phyloP scores from a whole-genome alignment of 1,140 invertebrate species.

The Papilio aristodemus region DNA sequence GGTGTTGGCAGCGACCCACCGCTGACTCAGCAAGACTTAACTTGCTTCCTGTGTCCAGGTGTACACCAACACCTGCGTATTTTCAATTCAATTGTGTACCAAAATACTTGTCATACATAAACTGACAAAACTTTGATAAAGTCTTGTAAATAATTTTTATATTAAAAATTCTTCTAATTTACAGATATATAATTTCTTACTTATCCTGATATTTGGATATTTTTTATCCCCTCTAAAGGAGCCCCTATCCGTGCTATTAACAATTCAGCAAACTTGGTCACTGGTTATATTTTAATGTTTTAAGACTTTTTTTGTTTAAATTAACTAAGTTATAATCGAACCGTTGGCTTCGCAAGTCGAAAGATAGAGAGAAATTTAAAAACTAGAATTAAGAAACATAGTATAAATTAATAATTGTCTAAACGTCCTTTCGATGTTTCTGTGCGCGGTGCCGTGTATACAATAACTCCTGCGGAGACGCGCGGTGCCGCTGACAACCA shows the following conservation, averaged over 20 bases:
- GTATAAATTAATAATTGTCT: neutral
- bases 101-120: slow-evolving; percentile 15
- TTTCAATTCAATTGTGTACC: neutral
- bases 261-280: too few species aligned
- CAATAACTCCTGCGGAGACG: slow-evolving; percentile 56
- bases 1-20: slow-evolving; percentile 44
- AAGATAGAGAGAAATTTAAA: too few species aligned
- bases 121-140: slow-evolving; percentile 12
- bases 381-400: slow-evolving; percentile 25
- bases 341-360: too few species aligned
- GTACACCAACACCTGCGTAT: slow-evolving; percentile 59
- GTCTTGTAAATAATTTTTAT: slow-evolving; percentile 3
- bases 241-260: too few species aligned
- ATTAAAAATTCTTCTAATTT: too few species aligned
- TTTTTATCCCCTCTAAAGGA: too few species aligned
- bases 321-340: too few species aligned
- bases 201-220: too few species aligned
- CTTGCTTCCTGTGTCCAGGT: slow-evolving; percentile 53
- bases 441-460: slow-evolving; percentile 59
- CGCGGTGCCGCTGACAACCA: slow-evolving; percentile 67
- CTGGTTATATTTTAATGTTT: too few species aligned
- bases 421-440: too few species aligned
- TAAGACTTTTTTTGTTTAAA: too few species aligned
- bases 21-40: slow-evolving; percentile 57
- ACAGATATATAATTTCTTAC: too few species aligned